Percentiles rank a stretch among this genome's conserved stretches.
These are phyloP conservation scores for Sphyrna mokarran DNA, from an alignment of 2,113 vertebrate species.

Conservation along the genomic window DNA sequence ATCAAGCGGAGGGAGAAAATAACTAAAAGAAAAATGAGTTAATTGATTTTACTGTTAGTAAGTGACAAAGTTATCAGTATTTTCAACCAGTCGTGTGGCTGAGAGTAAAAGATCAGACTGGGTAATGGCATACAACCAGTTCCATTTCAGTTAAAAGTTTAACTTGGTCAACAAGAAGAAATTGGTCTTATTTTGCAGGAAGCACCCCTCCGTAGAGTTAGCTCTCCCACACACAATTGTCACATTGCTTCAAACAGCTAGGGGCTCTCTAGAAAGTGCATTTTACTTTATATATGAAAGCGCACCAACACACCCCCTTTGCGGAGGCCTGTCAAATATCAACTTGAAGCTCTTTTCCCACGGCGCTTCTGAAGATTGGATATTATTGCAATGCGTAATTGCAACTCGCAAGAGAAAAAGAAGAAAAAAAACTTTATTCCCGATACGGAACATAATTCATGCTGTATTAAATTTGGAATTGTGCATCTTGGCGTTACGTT, in stretches of 20 bases:
- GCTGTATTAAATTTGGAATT: constrained; percentile 46
- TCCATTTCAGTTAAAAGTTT: background rate
- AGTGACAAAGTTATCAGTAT: background rate
- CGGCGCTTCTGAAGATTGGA: background rate
- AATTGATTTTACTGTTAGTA: constrained; percentile 46
- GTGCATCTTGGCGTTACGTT: constrained; percentile 43
- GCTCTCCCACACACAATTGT: background rate
- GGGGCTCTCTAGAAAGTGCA: constrained; percentile 10
- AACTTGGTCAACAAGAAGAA: constrained; percentile 22
- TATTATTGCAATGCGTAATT: constrained; percentile 19
- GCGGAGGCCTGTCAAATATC: constrained; percentile 6
- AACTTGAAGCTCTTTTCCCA: background rate
- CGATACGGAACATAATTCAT: constrained; percentile 46
- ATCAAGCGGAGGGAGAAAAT: background rate
- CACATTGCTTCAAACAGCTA: background rate
- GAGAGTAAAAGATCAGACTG: background rate
- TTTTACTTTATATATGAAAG: background rate
- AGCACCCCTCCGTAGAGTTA: background rate
- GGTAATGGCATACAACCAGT: background rate
- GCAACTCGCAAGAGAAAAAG: constrained; percentile 30
- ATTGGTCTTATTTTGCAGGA: background rate
- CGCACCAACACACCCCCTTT: background rate
- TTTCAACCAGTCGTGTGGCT: background rate
- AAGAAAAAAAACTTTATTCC: constrained; percentile 38
- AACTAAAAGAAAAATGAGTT: constrained; percentile 39